Base-by-base conservation (phyloP, 2,888 invertebrate genomes). In the Leucoma salicis region DNA sequence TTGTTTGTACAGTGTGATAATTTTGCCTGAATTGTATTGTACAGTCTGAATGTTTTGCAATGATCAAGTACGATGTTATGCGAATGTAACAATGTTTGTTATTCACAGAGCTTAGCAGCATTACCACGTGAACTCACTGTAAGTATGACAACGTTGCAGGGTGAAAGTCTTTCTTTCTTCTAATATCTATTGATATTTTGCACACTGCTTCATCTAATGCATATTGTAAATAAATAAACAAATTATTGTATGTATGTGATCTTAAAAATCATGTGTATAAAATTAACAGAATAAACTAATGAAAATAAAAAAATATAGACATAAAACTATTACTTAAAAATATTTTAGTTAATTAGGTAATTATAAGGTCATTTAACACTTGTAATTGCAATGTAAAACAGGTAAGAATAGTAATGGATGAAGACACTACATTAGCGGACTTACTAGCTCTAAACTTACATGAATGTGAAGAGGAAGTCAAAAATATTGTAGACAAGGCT, bases 401-500 rank as follows among this genome's bases (percentile, higher is more conserved):
- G 97, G 97, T 97, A 6, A 93, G 94, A 79, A 98, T 99, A 70
- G 95, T 97, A 25, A 98, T 98, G 97, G 96, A 97, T 71, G 93
- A 94, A 64, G 95, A 94, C 53, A 99, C 98, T 7, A 98, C 98
- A 0, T 82, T 99, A 62, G 95, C 97, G 1, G 98, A 99, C 76
- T 90, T 99, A 14, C 88, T 99, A 51, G 96, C 96, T 3, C 84
- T 99, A 34, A 98, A 98, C 82, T 91, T 99, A 7, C 99, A 99
- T 78, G 97, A 98, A 80, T 98, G 97, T 79, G 99, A 99, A 80
- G 99, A 99, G 77, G 98, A 99, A 80, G 98, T 97, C 0, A 96
- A 97, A 71, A 97, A 97, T 77, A 98, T 99, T 64, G 99, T 99
- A 6, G 99, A 99, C 78, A 98, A 98, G 87, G 98, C 99, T 0